Base-by-base conservation (phyloP, 2,113 vertebrate genomes). In the Toxotes jaculatrix region DNA sequence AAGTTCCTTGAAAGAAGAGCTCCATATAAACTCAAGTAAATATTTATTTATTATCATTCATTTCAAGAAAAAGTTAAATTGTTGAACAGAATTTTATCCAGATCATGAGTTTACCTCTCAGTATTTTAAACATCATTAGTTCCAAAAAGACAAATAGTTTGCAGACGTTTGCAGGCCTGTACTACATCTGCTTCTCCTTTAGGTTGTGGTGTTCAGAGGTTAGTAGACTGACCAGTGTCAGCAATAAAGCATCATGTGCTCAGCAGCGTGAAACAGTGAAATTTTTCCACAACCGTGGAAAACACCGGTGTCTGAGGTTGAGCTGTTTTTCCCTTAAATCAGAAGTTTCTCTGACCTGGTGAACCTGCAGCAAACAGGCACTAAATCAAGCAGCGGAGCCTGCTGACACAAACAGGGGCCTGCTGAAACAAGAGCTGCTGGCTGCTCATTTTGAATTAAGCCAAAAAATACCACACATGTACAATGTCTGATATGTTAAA, bases 311-410 rank as follows among this genome's bases (percentile, higher is more conserved):
- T 64, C 27, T 65, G 31, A 77, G 32, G 60, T 31, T 49, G 23
- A 40, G 3, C 3, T 64, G 23, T 68, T 70, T 64, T 43, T 19
- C 6, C n/a, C 34, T 62, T 23, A 7, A 63, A 78, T 36, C 45
- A 60, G 19, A 66, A 19, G 47, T 27, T 55, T 68, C 23, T 67
- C 11, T 73, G 74, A 78, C 53, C 77, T 1, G 6, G 9, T 66
- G 43, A 64, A 38, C 43, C 40, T 57, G 65, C n/a, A 72, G 5
- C 14, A 19, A 0, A 23, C 19, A 27, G 53, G 38, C 8, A 51
- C 9, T 64, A 79, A 49, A 77, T 70, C 74, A 59, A 55, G 32
- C 34, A 53, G 34, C 23, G 43, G 8, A 51, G 64, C 23, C n/a
- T 5, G n/a, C 0, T 7, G 19, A 32, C 3, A 23, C 31, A 86